Evolutionary conservation across 2,113 vertebrate genomes (phyloP), one percentile per base, ranked within the genome.

Genomic region (Catharus minimus): DNA sequence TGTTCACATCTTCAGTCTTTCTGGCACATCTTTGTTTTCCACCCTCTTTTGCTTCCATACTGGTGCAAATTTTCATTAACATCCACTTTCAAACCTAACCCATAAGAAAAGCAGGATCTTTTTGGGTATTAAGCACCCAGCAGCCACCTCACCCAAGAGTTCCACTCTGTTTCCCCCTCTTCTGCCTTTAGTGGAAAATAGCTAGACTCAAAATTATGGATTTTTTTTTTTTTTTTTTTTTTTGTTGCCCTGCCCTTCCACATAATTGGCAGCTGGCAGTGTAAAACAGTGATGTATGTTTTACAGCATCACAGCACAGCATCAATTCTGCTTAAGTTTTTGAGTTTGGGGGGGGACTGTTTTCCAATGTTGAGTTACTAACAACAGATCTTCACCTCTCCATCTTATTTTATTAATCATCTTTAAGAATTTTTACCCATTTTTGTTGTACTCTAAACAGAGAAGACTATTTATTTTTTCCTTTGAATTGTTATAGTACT

Each of bases 341-440:
- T 84, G 11, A 33, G 9, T 27, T 53, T 71, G 6, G 24, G 11
- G 3, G 3, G 3, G 3, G 17, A 2, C 1, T 1, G 1, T 73
- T 80, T 15, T 66, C 32, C 39, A 32, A 8, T 24, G 50, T 36
- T 62, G 26, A 21, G 14, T 36, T 23, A 8, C 3, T 3, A 38
- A 9, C 9, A 11, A 57, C 17, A 44, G 4, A 9, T 33, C 11
- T 60, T 73, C 23, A 47, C 7, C 11, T 44, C 2, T 44, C 11
- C 4, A 11, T 58, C 5, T 20, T 41, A 2, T 50, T 60, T 65
- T 39, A 6, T 53, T 32, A 58, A 39, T 22, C 6, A 2, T 64
- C 15, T 84, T 67, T 33, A 55, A 81, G 43, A 1, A 15, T 9
- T 13, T 38, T 11, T 33, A 43, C 5, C 5, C 1, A 5, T 60